Evolutionary conservation across 2,797 vertebrate species (phyloP).

Genomic region (Macropodus opercularis): DNA sequence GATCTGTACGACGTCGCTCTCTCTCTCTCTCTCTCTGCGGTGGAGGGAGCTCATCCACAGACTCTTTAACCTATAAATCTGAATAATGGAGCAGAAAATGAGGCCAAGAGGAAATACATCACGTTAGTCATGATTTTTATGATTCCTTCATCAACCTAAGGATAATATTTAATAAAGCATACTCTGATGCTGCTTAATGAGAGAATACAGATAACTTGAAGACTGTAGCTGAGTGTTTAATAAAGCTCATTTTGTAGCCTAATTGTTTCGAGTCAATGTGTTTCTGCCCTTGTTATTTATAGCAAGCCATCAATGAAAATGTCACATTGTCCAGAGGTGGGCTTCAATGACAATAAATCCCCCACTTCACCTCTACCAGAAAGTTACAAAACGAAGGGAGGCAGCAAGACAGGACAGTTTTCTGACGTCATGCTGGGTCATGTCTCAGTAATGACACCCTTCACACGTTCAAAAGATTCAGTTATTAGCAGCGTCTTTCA

Average conservation of each 20-base stretch:
- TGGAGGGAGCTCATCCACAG: slow-evolving; percentile 19
- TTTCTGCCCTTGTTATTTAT: background rate
- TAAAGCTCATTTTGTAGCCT: background rate
- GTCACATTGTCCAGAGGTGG: slow-evolving; percentile 11
- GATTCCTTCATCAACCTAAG: background rate
- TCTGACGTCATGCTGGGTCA: slow-evolving; percentile 25
- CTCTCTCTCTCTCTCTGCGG: slow-evolving; percentile 38
- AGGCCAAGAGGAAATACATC: slow-evolving; percentile 3
- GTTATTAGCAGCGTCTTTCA: slow-evolving; percentile 35
- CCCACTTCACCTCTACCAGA: slow-evolving; percentile 32
- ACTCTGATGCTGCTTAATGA: background rate
- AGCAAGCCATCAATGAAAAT: slow-evolving; percentile 10
- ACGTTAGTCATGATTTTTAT: background rate
- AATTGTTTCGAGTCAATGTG: background rate
- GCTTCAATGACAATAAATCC: slow-evolving; percentile 31
- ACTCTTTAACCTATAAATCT: slow-evolving; percentile 31
- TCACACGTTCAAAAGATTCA: slow-evolving; percentile 33
- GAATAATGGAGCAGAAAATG: slow-evolving; percentile 1
- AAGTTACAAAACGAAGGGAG: slow-evolving; percentile 1
- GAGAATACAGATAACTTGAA: background rate
- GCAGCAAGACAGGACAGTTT: slow-evolving; percentile 26
- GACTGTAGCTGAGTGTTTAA: background rate
- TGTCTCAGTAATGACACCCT: slow-evolving; percentile 43
- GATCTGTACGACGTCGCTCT: slow-evolving; percentile 28
- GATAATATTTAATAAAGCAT: background rate